Conservation (phyloP, 1,140 invertebrate species). For the Drosophila albomicans region DNA sequence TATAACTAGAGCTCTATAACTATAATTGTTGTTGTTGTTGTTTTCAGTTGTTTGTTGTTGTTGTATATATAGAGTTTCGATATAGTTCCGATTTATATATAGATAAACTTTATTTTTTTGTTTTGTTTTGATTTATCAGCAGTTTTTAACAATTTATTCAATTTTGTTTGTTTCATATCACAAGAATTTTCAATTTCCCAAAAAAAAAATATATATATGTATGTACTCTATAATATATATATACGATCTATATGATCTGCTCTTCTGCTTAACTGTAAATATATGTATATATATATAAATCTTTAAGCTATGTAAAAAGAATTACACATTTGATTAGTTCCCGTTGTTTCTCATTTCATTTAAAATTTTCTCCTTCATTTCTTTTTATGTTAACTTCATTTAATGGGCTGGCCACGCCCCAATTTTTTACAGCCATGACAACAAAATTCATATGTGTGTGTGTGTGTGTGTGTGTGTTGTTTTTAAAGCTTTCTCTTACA, state of each 20-base stretch:
- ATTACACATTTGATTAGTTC: conserved; percentile 61
- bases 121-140: conserved; percentile 41
- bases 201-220: conserved; percentile 51
- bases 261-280: conserved; percentile 23
- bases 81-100: conserved; percentile 32
- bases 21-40: conserved; percentile 45
- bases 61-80: conserved; percentile 39
- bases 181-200: conserved; percentile 80
- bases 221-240: conserved; percentile 17
- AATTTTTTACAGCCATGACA: conserved; percentile 38
- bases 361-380: background rate
- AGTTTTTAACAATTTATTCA: conserved; percentile 70
- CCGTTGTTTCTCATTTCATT: background rate
- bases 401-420: conserved; percentile 50
- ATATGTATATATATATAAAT: conserved; percentile 27
- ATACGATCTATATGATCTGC: conserved; percentile 17
- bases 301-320: conserved; percentile 39
- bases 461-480: conserved; percentile 19
- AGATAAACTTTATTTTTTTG: conserved; percentile 38
- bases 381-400: conserved; percentile 36
- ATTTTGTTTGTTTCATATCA: conserved; percentile 75
- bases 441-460: conserved; percentile 41
- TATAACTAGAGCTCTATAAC: conserved; percentile 51
- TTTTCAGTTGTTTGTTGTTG: conserved; percentile 14
- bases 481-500: conserved; percentile 57